Conservation (phyloP, 2,797 vertebrate genomes). For the Amblyopsis hoosieri region DNA sequence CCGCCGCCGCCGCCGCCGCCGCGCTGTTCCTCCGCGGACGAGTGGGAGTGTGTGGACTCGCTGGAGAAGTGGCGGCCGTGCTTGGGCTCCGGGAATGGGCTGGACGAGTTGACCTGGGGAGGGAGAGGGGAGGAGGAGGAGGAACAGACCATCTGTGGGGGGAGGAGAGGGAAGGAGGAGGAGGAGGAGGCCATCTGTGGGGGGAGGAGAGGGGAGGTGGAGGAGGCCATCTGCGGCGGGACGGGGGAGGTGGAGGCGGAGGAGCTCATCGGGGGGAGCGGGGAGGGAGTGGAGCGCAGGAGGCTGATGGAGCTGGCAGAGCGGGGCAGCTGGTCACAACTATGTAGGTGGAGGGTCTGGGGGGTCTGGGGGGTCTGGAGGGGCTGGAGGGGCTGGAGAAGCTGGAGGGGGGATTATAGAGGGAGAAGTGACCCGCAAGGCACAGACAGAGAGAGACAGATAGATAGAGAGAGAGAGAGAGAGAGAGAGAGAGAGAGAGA, state of each 20-base stretch:
- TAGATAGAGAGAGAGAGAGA: neutral
- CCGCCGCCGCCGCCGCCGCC: conserved; percentile 73
- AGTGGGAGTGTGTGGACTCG: conserved; percentile 88
- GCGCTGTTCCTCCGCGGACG: conserved; percentile 83
- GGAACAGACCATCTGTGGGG: conserved; percentile 76
- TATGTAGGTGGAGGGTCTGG: conserved; percentile 65
- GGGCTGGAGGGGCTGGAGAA: conserved; percentile 14
- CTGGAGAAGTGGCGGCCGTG: conserved; percentile 86
- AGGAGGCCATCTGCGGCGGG: conserved; percentile 78
- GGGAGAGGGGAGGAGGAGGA: conserved; percentile 76
- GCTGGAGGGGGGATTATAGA: conserved; percentile 22
- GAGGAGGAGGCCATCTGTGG: conserved; percentile 76
- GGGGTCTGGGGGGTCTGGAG: conserved; percentile 6
- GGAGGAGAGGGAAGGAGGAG: conserved; percentile 79
- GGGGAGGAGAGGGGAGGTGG: conserved; percentile 76
- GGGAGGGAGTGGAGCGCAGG: conserved; percentile 73
- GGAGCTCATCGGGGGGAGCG: conserved; percentile 51
- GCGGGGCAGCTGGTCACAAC: conserved; percentile 72
- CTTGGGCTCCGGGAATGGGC: conserved; percentile 87
- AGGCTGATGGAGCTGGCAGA: conserved; percentile 76
- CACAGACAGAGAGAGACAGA: conserved; percentile 11
- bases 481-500: conserved; percentile 7
- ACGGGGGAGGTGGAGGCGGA: conserved; percentile 61
- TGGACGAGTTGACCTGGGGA: conserved; percentile 86
- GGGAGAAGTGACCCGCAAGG: conserved; percentile 21